Percentiles rank a stretch among this genome's conserved stretches.
Evolutionary conservation across 35 echinoderm and acorn worm species (phyloP).

Genomic region (Heliocidaris erythrogramma): DNA sequence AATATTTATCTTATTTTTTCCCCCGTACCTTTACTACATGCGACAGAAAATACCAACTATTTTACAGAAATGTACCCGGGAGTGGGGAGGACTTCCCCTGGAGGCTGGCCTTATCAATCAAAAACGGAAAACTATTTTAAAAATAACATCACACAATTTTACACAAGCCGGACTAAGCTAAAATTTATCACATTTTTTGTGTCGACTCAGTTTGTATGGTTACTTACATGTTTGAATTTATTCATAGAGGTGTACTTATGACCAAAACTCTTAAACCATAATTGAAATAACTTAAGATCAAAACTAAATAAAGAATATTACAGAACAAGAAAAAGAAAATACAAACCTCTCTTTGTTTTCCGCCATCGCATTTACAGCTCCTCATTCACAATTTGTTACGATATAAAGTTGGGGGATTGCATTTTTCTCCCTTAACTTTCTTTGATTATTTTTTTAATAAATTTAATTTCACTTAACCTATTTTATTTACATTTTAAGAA

Average conservation of each 20-base stretch:
- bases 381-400: too few relatives aligned
- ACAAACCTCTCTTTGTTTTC: neutral
- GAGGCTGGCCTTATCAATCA: neutral
- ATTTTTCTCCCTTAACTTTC: too few relatives aligned
- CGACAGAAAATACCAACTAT: too few relatives aligned
- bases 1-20: too few relatives aligned
- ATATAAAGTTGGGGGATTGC: too few relatives aligned
- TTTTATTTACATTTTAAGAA: too few relatives aligned
- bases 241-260: neutral
- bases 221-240: neutral
- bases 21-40: too few relatives aligned
- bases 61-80: too few relatives aligned
- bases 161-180: neutral
- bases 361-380: neutral
- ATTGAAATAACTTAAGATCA: neutral
- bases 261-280: neutral
- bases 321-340: neutral
- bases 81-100: too few relatives aligned
- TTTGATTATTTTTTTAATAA: too few relatives aligned
- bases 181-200: neutral
- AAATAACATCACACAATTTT: neutral
- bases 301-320: neutral
- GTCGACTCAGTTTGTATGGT: neutral
- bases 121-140: neutral
- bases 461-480: too few relatives aligned